These are phyloP conservation scores for Molossus molossus DNA, from an alignment of 2,797 vertebrate species.

Conservation along the genomic window DNA sequence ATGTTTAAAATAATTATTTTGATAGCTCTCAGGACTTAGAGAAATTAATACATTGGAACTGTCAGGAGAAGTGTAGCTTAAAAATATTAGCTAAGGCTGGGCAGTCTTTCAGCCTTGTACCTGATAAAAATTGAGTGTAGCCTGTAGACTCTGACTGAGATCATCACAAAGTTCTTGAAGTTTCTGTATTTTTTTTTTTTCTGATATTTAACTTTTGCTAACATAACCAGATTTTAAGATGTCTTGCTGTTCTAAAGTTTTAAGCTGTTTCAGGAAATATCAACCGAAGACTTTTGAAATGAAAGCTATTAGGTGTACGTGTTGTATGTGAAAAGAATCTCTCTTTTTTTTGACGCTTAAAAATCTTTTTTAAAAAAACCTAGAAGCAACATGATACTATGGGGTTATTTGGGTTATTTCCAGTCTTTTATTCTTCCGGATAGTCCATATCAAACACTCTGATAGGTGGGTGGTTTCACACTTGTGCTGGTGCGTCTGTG, in stretches of 20 bases:
- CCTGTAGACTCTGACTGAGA: background rate
- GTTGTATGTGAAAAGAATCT: slow-evolving; percentile 16
- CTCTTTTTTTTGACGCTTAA: slow-evolving; percentile 15
- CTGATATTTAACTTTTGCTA: slow-evolving; percentile 56
- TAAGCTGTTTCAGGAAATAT: slow-evolving; percentile 34
- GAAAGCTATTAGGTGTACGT: slow-evolving; percentile 17
- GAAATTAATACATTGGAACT: slow-evolving; percentile 8
- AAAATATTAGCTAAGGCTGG: background rate
- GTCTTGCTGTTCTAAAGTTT: background rate
- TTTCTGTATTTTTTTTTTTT: slow-evolving; percentile 31
- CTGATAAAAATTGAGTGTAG: background rate
- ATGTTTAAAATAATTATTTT: slow-evolving; percentile 35
- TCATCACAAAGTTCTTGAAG: background rate
- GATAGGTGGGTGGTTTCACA: background rate
- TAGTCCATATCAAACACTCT: background rate
- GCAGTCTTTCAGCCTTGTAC: background rate
- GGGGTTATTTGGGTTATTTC: background rate
- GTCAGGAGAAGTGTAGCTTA: background rate
- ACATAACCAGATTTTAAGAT: background rate
- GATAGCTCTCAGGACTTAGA: slow-evolving; percentile 34
- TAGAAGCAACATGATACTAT: background rate
- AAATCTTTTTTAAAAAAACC: background rate
- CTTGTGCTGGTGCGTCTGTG: background rate
- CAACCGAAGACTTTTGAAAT: slow-evolving; percentile 30
- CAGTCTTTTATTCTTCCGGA: background rate